These are phyloP conservation scores for Paramuricea clavata DNA, from an alignment of 92 coral and sea anemone species.

Conservation along the genomic window DNA sequence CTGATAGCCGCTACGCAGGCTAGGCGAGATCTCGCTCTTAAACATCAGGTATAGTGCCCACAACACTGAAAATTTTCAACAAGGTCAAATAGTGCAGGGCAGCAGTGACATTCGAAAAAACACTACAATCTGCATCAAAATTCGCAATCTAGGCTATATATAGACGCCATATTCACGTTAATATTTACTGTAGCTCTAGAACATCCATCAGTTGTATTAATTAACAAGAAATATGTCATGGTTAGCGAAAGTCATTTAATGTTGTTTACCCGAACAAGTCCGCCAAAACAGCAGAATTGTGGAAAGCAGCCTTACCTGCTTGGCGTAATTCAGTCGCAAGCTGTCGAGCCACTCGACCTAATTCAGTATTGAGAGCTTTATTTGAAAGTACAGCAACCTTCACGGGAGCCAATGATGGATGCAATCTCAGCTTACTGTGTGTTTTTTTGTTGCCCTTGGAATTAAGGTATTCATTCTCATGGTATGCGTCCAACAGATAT, in stretches of 20 bases:
- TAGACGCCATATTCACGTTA: too few species aligned
- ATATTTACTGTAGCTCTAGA: too few species aligned
- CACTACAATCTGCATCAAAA: too few species aligned
- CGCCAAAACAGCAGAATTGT: too few species aligned
- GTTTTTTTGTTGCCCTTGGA: conserved; percentile 48
- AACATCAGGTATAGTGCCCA: too few species aligned
- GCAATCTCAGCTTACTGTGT: conserved; percentile 77
- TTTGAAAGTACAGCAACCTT: conserved; percentile 82
- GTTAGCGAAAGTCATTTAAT: neutral
- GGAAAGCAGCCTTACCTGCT: conserved; percentile 71
- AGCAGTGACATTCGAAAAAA: too few species aligned
- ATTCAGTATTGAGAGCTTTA: conserved; percentile 62
- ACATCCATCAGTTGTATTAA: too few species aligned
- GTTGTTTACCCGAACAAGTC: neutral
- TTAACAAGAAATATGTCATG: neutral
- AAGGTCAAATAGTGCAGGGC: too few species aligned
- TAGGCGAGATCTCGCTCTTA: too few species aligned
- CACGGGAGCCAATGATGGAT: conserved; percentile 86
- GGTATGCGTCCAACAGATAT: conserved; percentile 83
- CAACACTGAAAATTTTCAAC: too few species aligned
- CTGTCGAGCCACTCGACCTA: conserved; percentile 82
- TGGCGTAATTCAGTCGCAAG: conserved; percentile 87
- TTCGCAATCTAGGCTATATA: too few species aligned
- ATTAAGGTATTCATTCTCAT: conserved; percentile 78
- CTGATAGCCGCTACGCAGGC: too few species aligned